Evolutionary conservation across 2,797 vertebrate species (phyloP), one percentile per base, ranked within the genome.

Genomic region (Adelosebastes latens): DNA sequence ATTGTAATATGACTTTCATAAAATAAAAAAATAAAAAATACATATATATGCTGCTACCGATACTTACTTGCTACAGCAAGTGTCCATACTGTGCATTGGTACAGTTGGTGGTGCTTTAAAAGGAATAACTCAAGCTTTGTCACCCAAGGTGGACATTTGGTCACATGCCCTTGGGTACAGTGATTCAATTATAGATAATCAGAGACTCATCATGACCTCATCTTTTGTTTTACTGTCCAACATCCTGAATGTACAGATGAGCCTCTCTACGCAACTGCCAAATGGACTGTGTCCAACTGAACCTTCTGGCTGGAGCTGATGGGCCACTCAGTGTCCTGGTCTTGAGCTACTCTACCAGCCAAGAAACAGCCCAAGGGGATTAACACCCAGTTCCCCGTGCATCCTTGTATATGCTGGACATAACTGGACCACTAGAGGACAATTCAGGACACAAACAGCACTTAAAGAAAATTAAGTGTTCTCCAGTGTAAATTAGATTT

Each of bases 271-370:
- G 10, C 49, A 53, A 53, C 61, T 74, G 78, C 83, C 88, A 85
- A 66, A 69, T 83, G 86, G 76, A 85, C 39, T 42, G 55, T 3
- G 75, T 68, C 81, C 89, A 86, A 62, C 3, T 32, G 6, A 72
- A 63, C 31, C 62, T 69, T 73, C 80, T 80, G 69, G 77, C 60
- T 86, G 63, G 14, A 75, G 20, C 70, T 55, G 66, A 79, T 27
- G 46, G 46, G 29, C 55, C 27, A 14, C 29, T 69, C 49, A 42
- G 18, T n/a, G 7, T 49, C 42, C 49, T 53, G 52, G n/a, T 70
- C 63, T 18, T 61, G 71, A 70, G 69, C 49, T 29, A 3, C 53
- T 60, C 34, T 14, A 5, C 56, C 62, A 78, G 34, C 56, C 66
- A 72, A 66, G 66, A 34, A 63, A 16, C 6, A 53, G 73, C 58